These are phyloP conservation scores for Xenopus petersii DNA, from an alignment of 2,797 vertebrate genomes.

Conservation along the genomic window DNA sequence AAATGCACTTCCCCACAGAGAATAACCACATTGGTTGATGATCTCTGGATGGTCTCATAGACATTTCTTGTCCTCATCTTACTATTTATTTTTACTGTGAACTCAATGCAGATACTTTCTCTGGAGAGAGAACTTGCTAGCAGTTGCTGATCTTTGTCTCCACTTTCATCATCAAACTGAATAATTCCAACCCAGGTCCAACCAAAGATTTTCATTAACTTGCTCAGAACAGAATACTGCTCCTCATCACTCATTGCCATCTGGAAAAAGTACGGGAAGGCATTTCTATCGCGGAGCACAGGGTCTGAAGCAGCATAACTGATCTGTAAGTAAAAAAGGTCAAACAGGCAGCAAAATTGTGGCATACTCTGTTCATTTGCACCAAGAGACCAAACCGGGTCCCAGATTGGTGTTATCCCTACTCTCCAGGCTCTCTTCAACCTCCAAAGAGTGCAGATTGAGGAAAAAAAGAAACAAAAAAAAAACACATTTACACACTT, in stretches of 20 bases:
- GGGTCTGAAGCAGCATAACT: too few species aligned
- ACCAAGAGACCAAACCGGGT: too few species aligned
- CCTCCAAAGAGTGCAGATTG: too few species aligned
- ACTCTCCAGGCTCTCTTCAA: too few species aligned
- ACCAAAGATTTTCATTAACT: not conserved
- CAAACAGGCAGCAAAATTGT: too few species aligned
- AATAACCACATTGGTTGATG: not conserved
- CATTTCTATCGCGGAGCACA: not conserved
- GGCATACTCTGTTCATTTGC: too few species aligned
- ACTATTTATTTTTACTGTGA: not conserved
- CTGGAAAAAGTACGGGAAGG: not conserved
- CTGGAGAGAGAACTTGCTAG: not conserved
- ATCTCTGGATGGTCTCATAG: not conserved
- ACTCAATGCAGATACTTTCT: constrained; percentile 14
- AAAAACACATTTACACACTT: too few species aligned
- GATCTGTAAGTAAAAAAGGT: not conserved
- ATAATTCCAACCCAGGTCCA: constrained; percentile 5
- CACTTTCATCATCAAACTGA: not conserved
- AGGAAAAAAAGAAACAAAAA: too few species aligned
- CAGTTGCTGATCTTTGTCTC: not conserved
- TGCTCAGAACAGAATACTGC: not conserved
- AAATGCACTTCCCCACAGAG: not conserved
- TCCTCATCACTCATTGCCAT: not conserved
- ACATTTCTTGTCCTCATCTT: too few species aligned
- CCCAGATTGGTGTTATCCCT: too few species aligned